Evolutionary conservation across 1,140 invertebrate genomes (phyloP), one percentile per base, ranked within the genome.

Genomic region (Euwallacea similis): DNA sequence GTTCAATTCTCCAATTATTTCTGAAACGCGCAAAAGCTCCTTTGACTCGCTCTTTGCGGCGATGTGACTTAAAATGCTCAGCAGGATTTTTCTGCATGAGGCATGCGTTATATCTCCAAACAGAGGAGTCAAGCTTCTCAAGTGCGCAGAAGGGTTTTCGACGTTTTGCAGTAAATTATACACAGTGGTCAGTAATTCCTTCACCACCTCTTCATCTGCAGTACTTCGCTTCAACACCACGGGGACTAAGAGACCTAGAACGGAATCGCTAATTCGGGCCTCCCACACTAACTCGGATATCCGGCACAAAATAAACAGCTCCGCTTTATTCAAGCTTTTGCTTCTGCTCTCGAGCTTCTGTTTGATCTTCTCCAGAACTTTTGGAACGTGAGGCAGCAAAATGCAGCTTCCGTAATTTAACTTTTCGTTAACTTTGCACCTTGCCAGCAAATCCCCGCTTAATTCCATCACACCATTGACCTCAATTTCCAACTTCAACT

Each of bases 251-350:
- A 96, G 80, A 61, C 85, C 83, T 2, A 95, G 79, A 9, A 96
- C 81, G 7, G 85, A 86, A 64, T 90, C 86, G 74, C 91, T 91
- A 43, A 87, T 86, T 50, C 87, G 83, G 0, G 86, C 77, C 64
- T 91, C 87, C 6, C 84, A 84, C 0, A 91, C 89, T 53, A 93
- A 84, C 79, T 91, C 88, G 0, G 92, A 93, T 7, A 93, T 85
- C 69, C 91, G 85, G 0, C 92, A 92, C 0, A 97, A 82, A 71
- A 97, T 93, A 7, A 88, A 85, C 0, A 96, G 80, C 76, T 96
- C 93, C 41, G 87, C 86, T 77, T 85, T 87, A 66, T 87, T 89
- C 0, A 91, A 78, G 63, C 78, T 80, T 69, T 87, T 89, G 53
- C 85, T 85, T 44, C 87, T 87, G 69, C 83, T 85, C 10, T 84